Evolutionary conservation across 2,797 vertebrate species (phyloP).

Genomic region (Amphiprion clarkii): DNA sequence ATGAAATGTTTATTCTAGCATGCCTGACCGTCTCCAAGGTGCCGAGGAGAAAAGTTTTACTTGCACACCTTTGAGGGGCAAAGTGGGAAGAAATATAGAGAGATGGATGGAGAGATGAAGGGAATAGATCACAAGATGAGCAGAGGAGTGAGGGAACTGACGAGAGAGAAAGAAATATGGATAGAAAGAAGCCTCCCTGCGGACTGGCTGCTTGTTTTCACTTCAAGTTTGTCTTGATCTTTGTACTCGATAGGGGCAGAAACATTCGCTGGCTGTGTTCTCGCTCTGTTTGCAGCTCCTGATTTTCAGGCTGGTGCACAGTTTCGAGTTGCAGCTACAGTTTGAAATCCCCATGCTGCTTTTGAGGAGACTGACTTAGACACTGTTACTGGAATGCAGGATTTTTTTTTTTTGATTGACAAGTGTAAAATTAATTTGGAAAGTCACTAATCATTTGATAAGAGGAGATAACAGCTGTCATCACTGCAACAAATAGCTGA

Average conservation of each 20-base stretch:
- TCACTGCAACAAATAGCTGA: neutral
- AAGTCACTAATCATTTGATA: neutral
- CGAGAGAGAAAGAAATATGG: conserved; percentile 8
- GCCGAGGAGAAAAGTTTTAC: conserved; percentile 45
- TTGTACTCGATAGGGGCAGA: conserved; percentile 25
- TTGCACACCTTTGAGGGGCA: conserved; percentile 25
- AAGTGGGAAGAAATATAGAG: conserved; percentile 7
- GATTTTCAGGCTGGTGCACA: conserved; percentile 15
- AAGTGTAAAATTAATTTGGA: neutral
- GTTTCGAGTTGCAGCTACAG: conserved; percentile 8
- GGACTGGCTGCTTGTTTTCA: conserved; percentile 47
- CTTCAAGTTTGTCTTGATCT: conserved; percentile 54
- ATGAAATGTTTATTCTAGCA: conserved; percentile 71
- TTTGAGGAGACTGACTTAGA: neutral
- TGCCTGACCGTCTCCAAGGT: conserved; percentile 34
- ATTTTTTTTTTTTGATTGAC: neutral
- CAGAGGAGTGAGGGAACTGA: conserved; percentile 25
- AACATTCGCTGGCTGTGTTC: conserved; percentile 18
- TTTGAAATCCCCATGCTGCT: neutral
- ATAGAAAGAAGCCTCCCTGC: conserved; percentile 38
- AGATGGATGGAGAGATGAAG: conserved; percentile 37
- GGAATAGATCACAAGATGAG: conserved; percentile 44
- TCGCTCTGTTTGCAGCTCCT: conserved; percentile 22
- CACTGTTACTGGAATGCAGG: neutral
- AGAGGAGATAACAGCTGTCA: neutral